These are phyloP conservation scores for Pachliopta kotzebuea DNA, from an alignment of 2,888 invertebrate species.

Conservation along the genomic window DNA sequence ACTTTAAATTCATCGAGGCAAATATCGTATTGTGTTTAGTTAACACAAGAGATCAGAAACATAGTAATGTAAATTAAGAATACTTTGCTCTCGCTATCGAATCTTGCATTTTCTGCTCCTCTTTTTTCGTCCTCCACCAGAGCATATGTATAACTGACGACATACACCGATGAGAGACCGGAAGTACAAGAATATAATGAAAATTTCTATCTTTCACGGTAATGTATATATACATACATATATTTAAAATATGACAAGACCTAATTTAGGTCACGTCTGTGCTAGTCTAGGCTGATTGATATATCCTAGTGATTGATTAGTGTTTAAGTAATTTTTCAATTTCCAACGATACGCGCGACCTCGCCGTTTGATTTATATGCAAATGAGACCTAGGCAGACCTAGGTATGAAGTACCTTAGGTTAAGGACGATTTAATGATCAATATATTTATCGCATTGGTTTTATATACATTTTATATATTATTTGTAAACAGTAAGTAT, in stretches of 20 bases:
- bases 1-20: too few species aligned
- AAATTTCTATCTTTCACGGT: not conserved
- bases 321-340: conserved; percentile 16
- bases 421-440: not conserved
- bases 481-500: too few species aligned
- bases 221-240: too few species aligned
- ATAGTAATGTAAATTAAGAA: not conserved
- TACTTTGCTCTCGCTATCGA: not conserved
- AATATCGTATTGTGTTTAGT: too few species aligned
- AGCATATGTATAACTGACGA: not conserved
- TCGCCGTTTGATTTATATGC: conserved; percentile 21
- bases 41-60: not conserved
- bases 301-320: conserved; percentile 22
- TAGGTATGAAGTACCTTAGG: not conserved
- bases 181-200: not conserved
- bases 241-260: conserved; percentile 21
- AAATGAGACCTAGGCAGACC: conserved; percentile 12
- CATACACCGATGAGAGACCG: not conserved
- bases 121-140: not conserved
- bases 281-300: conserved; percentile 16
- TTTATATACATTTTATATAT: too few species aligned
- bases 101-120: not conserved
- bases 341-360: conserved; percentile 2
- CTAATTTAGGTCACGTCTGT: conserved; percentile 25
- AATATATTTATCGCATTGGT: not conserved